Evolutionary conservation across 2,113 vertebrate genomes (phyloP), one percentile per base, ranked within the genome.

Genomic region (Haemorhous mexicanus): DNA sequence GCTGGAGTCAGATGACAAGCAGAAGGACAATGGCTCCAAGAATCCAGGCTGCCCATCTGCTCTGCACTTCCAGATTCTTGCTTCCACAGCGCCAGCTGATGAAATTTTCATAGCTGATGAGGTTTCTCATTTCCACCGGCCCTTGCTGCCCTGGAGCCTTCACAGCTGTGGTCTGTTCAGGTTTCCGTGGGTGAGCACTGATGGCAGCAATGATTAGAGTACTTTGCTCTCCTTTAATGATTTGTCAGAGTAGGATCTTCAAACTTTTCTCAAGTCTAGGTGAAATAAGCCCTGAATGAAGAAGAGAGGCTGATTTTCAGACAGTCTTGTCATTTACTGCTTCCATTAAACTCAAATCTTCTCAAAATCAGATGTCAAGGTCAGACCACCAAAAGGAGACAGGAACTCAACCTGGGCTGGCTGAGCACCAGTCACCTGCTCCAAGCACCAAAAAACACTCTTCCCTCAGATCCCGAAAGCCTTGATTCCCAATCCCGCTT

Each of bases 1-100:
- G 97, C 96, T 0, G 97, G 97, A 96, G 94, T 98, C 98, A 90
- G 97, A 97, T 98, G 96, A 98, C 98, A 98, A 96, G 93, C 94
- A 94, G 93, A 94, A 97, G 97, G 97, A 98, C 97, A 98, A 98
- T 98, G 94, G 96, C 97, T 96, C 93, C 96, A 97, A 97, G 95
- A 97, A 97, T 97, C 95, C 97, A 96, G 97, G 98, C 98, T 98
- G 96, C 93, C 97, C 98, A 98, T 98, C 98, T 98, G 98, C 94
- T 98, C 86, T 82, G 24, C 52, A 95, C 95, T 97, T 97, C 97
- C 96, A 95, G 95, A 96, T 97, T 97, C 96, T 96, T 95, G 90
- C 96, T 94, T 95, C 96, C 94, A 74, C 64, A 96, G 92, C 89
- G 27, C 96, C 86, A 96, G 95, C 96, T 98, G 98, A 98, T 98